Conservation (phyloP, 2,888 invertebrate species). For the Agonopterix arenella region DNA sequence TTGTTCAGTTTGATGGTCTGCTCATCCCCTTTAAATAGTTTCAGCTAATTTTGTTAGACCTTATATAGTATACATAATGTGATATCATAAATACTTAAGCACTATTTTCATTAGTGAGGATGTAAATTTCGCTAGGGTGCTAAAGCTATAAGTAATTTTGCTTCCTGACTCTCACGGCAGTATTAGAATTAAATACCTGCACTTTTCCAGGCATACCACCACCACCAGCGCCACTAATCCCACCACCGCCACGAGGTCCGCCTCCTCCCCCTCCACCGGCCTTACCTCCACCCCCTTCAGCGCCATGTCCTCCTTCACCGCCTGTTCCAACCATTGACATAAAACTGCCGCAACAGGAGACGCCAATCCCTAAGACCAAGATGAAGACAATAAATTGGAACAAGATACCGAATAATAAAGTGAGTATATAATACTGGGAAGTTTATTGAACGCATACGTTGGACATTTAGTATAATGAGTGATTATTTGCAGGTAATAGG, state of each 20-base stretch:
- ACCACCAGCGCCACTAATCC: constrained; percentile 50
- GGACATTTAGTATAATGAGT: too few species aligned
- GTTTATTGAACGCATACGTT: background rate
- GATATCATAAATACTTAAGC: too few species aligned
- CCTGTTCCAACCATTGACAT: constrained; percentile 52
- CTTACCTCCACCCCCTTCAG: constrained; percentile 54
- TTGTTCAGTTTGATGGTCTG: too few species aligned
- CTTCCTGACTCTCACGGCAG: too few species aligned
- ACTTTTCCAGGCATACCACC: constrained; percentile 32
- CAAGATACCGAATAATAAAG: constrained; percentile 94
- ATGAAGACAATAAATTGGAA: constrained; percentile 99
- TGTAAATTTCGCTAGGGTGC: too few species aligned
- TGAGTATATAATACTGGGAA: constrained; percentile 35
- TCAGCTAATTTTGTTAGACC: too few species aligned
- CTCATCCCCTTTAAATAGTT: too few species aligned
- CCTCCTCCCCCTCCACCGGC: constrained; percentile 61
- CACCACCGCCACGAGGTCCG: constrained; percentile 58
- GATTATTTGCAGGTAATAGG: constrained; percentile 82
- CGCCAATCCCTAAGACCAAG: constrained; percentile 95
- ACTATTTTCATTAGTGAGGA: too few species aligned
- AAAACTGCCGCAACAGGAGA: constrained; percentile 92
- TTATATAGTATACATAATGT: too few species aligned
- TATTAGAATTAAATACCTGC: too few species aligned
- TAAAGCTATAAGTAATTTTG: too few species aligned
- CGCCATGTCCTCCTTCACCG: constrained; percentile 52